phyloP scores from a whole-genome alignment of 2,888 invertebrate species.

The Smittia aterrima region DNA sequence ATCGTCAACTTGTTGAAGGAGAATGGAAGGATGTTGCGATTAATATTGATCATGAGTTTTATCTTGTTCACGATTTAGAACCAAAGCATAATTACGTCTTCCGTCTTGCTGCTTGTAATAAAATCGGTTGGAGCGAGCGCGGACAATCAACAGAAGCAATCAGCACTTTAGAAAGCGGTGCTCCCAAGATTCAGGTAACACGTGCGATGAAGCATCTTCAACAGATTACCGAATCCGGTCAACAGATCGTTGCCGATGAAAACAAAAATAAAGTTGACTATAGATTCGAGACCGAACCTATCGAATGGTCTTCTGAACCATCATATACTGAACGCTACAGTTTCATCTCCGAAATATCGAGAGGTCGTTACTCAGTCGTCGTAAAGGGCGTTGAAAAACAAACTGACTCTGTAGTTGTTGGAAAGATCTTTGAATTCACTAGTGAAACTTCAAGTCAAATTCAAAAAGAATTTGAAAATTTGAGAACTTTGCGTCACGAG shows the following conservation, averaged over 20 bases:
- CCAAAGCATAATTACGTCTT: conserved; percentile 84
- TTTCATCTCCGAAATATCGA: conserved; percentile 79
- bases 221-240: conserved; percentile 79
- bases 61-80: conserved; percentile 72
- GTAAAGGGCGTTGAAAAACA: conserved; percentile 77
- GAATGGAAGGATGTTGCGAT: conserved; percentile 84
- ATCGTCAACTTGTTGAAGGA: conserved; percentile 68
- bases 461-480: conserved; percentile 78
- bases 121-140: conserved; percentile 90
- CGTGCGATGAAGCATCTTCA: conserved; percentile 82
- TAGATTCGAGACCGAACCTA: conserved; percentile 67
- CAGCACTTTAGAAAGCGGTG: conserved; percentile 66
- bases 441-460: conserved; percentile 66
- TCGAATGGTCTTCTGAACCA: conserved; percentile 68
- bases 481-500: conserved; percentile 81
- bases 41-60: conserved; percentile 93
- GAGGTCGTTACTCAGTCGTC: conserved; percentile 84
- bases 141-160: conserved; percentile 77
- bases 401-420: conserved; percentile 73
- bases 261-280: conserved; percentile 69
- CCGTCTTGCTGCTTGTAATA: conserved; percentile 82
- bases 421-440: conserved; percentile 74
- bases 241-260: conserved; percentile 65
- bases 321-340: conserved; percentile 74
- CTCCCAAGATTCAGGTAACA: conserved; percentile 73